These are phyloP conservation scores for Hoplodrina ambigua DNA, from an alignment of 2,888 invertebrate species.

Conservation along the genomic window DNA sequence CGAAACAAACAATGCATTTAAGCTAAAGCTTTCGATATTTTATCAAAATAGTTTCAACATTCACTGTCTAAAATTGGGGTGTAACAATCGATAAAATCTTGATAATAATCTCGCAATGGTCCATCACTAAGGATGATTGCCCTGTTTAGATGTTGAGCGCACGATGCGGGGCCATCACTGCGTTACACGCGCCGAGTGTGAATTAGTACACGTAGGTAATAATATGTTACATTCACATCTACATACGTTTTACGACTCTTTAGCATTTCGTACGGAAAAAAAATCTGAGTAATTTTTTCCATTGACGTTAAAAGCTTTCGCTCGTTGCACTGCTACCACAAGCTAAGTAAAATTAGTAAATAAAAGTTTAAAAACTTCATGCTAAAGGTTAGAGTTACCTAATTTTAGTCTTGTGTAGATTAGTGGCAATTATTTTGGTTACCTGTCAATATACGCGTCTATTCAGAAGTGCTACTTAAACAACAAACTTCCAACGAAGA, in stretches of 20 bases:
- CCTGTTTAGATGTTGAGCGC: slow-evolving; percentile 56
- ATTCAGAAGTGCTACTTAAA: slow-evolving; percentile 22
- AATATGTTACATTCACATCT: slow-evolving; percentile 30
- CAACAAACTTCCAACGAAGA: slow-evolving; percentile 16
- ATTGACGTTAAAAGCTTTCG: slow-evolving; percentile 19
- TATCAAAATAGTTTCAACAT: not conserved
- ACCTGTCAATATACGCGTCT: not conserved
- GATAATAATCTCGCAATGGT: slow-evolving; percentile 36
- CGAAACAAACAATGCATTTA: not conserved
- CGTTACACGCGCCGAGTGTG: slow-evolving; percentile 49
- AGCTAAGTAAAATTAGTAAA: not conserved
- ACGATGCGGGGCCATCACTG: slow-evolving; percentile 50
- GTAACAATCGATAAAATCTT: slow-evolving; percentile 27
- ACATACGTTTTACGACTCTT: slow-evolving; percentile 30
- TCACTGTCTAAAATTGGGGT: not conserved
- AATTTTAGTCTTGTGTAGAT: not conserved
- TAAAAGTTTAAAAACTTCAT: not conserved
- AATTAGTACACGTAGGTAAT: slow-evolving; percentile 45
- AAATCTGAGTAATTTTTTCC: not conserved
- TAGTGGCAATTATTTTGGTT: not conserved
- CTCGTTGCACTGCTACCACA: not conserved
- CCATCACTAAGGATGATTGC: slow-evolving; percentile 54
- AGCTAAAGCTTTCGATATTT: too few relatives aligned
- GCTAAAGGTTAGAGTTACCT: not conserved
- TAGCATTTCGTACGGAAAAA: slow-evolving; percentile 20